A percentile compares a stretch with the other conserved stretches of the same genome.
These are phyloP conservation scores for Rousettus leschenaultii DNA, from an alignment of 2,113 vertebrate species.

Conservation along the genomic window DNA sequence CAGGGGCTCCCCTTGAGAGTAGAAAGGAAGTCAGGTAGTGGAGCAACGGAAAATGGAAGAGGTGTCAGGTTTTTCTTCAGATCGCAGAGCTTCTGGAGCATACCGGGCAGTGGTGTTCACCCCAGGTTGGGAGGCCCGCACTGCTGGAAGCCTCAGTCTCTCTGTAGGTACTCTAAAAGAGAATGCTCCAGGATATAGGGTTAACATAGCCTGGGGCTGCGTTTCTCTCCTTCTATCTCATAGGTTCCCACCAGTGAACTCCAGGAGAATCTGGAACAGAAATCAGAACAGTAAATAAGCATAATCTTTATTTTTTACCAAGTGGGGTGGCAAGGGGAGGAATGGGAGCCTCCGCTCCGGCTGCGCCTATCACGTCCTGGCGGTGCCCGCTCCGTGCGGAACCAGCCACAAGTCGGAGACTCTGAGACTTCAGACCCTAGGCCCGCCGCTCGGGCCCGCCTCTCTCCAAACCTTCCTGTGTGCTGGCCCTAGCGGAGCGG, in stretches of 20 bases:
- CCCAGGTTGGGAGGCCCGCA: neutral
- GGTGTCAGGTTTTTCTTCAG: neutral
- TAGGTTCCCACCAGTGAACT: neutral
- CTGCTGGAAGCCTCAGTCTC: neutral
- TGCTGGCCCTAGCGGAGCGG: rapidly evolving
- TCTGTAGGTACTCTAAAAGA: rapidly evolving
- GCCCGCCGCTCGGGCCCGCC: too few species aligned
- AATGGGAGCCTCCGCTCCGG: rapidly evolving
- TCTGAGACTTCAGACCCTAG: too few species aligned
- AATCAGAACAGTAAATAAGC: neutral
- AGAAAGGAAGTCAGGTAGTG: neutral
- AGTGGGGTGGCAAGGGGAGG: rapidly evolving
- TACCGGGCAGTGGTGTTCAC: rapidly evolving
- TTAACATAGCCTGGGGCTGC: rapidly evolving
- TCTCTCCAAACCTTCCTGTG: neutral
- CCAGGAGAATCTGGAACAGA: neutral
- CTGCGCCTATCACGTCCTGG: neutral
- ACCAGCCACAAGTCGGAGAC: rapidly evolving
- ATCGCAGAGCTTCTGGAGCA: neutral
- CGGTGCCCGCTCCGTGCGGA: rapidly evolving
- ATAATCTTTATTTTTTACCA: neutral
- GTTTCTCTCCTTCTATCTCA: neutral
- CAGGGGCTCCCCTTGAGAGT: neutral
- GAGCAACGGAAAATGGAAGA: neutral
- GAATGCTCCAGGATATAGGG: neutral